Conservation (phyloP, 2,797 vertebrate species). For the Galaxias olidus region DNA sequence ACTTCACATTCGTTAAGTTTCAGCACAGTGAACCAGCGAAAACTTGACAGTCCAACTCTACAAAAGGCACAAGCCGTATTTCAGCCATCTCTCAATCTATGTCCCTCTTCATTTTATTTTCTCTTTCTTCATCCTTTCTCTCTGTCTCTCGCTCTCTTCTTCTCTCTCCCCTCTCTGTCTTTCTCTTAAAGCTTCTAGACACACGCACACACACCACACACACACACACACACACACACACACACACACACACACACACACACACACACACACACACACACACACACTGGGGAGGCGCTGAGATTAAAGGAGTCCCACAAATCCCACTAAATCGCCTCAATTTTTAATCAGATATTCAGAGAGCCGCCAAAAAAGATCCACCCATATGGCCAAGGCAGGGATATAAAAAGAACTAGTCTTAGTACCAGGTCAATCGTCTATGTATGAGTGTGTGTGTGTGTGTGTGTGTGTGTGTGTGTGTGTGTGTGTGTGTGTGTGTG, state of each 20-base stretch:
- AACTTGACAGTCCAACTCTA: no score
- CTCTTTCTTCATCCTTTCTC: neutral
- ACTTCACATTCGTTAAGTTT: no score
- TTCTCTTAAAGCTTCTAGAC: neutral
- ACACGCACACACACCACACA: neutral
- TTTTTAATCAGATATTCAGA: constrained; percentile 73
- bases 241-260: neutral
- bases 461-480: constrained; percentile 10
- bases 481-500: constrained; percentile 15
- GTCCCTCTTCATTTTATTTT: no score
- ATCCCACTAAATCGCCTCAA: constrained; percentile 69
- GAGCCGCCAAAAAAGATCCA: constrained; percentile 53
- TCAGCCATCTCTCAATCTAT: no score
- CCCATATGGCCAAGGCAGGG: constrained; percentile 57
- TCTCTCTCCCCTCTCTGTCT: constrained; percentile 11
- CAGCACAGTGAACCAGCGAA: no score
- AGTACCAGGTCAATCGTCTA: constrained; percentile 29
- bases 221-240: neutral
- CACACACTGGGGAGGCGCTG: constrained; percentile 30
- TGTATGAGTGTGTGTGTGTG: constrained; percentile 15
- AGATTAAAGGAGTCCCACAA: constrained; percentile 62
- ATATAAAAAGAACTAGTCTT: constrained; percentile 60
- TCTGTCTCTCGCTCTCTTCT: neutral
- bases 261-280: neutral
- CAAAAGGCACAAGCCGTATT: no score